A percentile compares a stretch with the other conserved stretches of the same genome.
phyloP scores from a whole-genome alignment of 2,797 vertebrate genomes.

The Dipus sagitta region DNA sequence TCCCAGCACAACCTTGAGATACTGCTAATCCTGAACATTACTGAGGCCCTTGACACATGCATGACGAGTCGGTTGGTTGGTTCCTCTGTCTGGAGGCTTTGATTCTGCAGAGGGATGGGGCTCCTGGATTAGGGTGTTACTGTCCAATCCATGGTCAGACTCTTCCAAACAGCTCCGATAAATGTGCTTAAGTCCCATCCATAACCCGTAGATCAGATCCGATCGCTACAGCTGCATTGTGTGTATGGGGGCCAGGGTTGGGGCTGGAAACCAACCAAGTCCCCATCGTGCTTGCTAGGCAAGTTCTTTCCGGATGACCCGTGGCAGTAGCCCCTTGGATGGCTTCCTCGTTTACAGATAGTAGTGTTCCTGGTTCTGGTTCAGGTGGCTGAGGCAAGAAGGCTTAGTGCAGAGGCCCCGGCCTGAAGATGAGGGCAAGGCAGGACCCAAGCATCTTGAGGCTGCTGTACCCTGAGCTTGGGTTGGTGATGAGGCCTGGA shows the following conservation, averaged over 20 bases:
- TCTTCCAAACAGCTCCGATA: slow-evolving; percentile 12
- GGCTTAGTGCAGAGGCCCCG: neutral
- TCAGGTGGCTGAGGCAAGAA: slow-evolving; percentile 1
- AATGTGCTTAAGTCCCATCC: neutral
- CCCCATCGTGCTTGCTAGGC: neutral
- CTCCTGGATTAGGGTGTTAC: neutral
- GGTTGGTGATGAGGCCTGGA: neutral
- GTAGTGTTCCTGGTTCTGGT: neutral
- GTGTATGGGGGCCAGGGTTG: neutral
- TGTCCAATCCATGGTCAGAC: neutral
- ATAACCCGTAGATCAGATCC: no score
- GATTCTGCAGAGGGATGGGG: neutral
- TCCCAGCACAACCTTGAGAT: neutral
- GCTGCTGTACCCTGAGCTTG: neutral
- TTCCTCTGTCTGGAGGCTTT: neutral
- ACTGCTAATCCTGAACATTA: neutral
- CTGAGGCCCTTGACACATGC: neutral
- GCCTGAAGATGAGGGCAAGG: neutral
- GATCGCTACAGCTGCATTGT: neutral
- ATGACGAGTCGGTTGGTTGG: neutral
- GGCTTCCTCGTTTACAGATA: neutral
- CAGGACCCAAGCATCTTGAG: neutral
- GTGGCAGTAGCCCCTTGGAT: neutral
- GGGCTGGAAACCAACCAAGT: neutral
- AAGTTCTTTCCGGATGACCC: neutral